These are phyloP conservation scores for Papilio polyxenes DNA, from an alignment of 1,140 invertebrate genomes.

Conservation along the genomic window DNA sequence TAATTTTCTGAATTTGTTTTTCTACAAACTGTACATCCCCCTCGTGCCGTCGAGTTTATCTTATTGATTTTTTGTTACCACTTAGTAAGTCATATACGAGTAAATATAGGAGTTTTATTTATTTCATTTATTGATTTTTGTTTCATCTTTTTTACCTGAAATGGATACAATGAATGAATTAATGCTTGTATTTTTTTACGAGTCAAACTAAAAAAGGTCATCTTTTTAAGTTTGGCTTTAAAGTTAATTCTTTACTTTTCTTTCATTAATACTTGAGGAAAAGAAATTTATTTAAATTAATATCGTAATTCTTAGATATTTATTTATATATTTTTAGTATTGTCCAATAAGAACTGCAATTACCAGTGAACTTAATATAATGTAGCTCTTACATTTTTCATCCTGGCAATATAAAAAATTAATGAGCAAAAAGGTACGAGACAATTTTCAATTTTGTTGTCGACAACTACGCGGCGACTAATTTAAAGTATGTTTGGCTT, in stretches of 20 bases:
- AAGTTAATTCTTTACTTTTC: too few relatives aligned
- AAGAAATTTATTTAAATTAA: too few relatives aligned
- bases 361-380: neutral
- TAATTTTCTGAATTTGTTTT: slow-evolving; percentile 19
- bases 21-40: slow-evolving; percentile 10
- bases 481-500: slow-evolving; percentile 14
- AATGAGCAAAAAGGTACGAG: neutral
- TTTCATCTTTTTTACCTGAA: neutral
- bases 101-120: neutral
- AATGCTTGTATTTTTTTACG: too few relatives aligned
- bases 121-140: neutral
- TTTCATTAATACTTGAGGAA: too few relatives aligned
- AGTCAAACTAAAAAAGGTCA: too few relatives aligned
- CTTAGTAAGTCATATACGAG: neutral
- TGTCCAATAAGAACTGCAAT: too few relatives aligned
- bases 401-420: neutral
- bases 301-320: too few relatives aligned
- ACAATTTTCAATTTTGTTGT: neutral
- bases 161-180: too few relatives aligned
- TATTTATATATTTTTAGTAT: too few relatives aligned
- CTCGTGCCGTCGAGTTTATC: neutral
- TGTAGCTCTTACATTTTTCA: neutral
- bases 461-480: neutral
- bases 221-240: too few relatives aligned
- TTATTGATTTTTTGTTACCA: neutral